Conservation (phyloP, 2,888 invertebrate species). For the Xestia xanthographa region DNA sequence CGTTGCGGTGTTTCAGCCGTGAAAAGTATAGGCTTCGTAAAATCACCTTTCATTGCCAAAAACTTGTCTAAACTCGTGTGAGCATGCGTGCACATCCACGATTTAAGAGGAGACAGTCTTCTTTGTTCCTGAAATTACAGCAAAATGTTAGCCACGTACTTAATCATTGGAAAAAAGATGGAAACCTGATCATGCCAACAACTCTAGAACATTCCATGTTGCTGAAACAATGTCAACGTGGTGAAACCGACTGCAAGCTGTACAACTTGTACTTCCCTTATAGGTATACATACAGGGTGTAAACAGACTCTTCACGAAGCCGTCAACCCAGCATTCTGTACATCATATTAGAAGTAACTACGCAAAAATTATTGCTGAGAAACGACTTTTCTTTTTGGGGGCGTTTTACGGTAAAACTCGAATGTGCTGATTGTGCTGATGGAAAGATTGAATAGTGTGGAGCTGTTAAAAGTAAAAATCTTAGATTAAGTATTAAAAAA, state of each 20-base stretch:
- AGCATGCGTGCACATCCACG: constrained; percentile 98
- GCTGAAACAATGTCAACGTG: neutral
- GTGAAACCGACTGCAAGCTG: neutral
- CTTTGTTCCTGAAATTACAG: constrained; percentile 91
- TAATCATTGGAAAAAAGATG: neutral
- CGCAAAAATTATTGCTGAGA: no score
- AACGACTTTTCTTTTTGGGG: no score
- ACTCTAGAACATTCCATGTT: neutral
- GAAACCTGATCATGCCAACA: neutral
- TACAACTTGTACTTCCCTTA: no score
- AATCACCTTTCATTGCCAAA: constrained; percentile 92
- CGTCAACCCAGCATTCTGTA: no score
- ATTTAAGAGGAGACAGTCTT: constrained; percentile 95
- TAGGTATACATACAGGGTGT: no score
- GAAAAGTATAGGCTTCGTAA: constrained; percentile 94
- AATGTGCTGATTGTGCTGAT: no score
- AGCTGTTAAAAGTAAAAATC: no score
- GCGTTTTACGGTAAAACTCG: no score
- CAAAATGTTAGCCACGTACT: neutral
- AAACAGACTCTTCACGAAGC: no score
- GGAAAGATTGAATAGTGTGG: no score
- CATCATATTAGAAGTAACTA: no score
- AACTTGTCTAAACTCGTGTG: constrained; percentile 95
- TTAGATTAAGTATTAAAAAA: no score
- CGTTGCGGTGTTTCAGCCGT: constrained; percentile 96